Base-by-base conservation (phyloP, 2,113 vertebrate genomes). In the Dunckerocampus dactyliophorus region DNA sequence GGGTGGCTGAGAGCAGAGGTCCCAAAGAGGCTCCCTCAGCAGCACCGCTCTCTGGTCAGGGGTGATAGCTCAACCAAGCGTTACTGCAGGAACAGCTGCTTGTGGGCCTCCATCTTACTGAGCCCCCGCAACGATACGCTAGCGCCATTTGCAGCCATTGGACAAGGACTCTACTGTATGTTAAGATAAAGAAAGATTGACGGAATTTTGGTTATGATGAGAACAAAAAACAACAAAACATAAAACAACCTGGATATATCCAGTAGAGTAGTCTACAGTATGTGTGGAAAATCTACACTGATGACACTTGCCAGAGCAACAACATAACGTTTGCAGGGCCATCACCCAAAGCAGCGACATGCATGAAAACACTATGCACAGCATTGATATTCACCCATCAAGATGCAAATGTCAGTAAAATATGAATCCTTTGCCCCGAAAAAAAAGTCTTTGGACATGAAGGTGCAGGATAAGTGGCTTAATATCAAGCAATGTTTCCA, bases 1-100 rank as follows among this genome's bases (percentile, higher is more conserved):
- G n/a, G 14, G 17, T 10, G 21, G 31, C 34, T 54, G 69, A 69
- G 65, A 63, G 56, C 28, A 45, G 46, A 60, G 65, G 76, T 59
- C 71, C 67, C 45, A 9, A 0, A 34, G 20, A 53, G 63, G 73
- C 60, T 52, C 74, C 72, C 80, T 82, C 83, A 73, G 82, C 82
- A 82, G 86, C 85, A 81, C 88, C 83, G 74, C 83, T 65, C 39
- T 74, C 82, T 85, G 87, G 84, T 65, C 65, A 63, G 77, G 76
- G 76, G 61, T 56, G 62, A 68, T 74, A 81, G 77, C 74, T 67
- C 65, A 69, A 39, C 59, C 65, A 4, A 61, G 76, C 71, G 63
- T 77, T 83, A 76, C 75, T 79, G 72, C 77, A 77, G 84, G 82
- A 86, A 86, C 87, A 88, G 87, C 88, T 88, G 86, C 72, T 69